These are phyloP conservation scores for Aphrophora alni DNA, from an alignment of 2,888 invertebrate genomes.

Conservation along the genomic window DNA sequence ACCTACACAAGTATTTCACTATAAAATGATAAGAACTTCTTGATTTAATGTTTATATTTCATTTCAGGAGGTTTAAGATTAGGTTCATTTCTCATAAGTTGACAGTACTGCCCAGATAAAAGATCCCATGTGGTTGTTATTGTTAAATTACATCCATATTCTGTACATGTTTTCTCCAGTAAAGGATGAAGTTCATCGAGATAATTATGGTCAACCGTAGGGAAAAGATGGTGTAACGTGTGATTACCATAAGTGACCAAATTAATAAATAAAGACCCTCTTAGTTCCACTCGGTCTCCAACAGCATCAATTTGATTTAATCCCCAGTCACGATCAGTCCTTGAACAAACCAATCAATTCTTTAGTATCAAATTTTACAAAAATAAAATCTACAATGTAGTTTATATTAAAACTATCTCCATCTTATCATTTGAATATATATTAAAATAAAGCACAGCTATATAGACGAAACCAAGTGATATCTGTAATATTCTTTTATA, in stretches of 20 bases:
- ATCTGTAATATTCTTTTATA: too few species aligned
- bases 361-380: too few species aligned
- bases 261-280: constrained; percentile 69
- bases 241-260: constrained; percentile 81
- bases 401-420: too few species aligned
- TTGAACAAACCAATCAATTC: constrained; percentile 39
- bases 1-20: too few species aligned
- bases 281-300: constrained; percentile 72
- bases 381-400: too few species aligned
- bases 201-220: constrained; percentile 78
- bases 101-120: constrained; percentile 70
- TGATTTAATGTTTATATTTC: too few species aligned
- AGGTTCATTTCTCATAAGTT: constrained; percentile 57
- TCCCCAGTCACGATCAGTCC: constrained; percentile 72
- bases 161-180: constrained; percentile 67
- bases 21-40: too few species aligned
- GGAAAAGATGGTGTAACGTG: constrained; percentile 79
- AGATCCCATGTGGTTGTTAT: constrained; percentile 65
- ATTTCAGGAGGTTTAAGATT: not conserved
- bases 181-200: constrained; percentile 70
- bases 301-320: constrained; percentile 76
- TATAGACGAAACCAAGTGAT: too few species aligned
- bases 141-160: constrained; percentile 65
- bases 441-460: too few species aligned
- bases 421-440: too few species aligned